Percentiles rank a stretch among this genome's conserved stretches.
Conservation (phyloP, 30 jellyfish, hydroid and myxozoan species). For the Nemopilema nomurai region DNA sequence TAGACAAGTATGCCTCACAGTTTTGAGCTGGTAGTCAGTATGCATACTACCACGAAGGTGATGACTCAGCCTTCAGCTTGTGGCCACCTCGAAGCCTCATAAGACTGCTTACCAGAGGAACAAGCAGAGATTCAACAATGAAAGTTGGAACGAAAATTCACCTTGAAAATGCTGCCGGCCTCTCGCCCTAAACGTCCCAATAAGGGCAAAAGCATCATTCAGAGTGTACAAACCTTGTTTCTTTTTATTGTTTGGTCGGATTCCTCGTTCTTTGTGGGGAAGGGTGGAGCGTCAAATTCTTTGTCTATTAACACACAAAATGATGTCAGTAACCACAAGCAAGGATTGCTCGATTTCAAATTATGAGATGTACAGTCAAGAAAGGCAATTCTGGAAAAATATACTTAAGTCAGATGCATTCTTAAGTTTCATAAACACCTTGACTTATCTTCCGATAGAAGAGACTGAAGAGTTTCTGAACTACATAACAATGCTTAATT, state of each 20-base stretch:
- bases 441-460: too few species aligned
- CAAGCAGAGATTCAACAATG: slow-evolving; percentile 95
- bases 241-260: slow-evolving; percentile 83
- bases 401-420: not conserved
- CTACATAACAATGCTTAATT: too few species aligned
- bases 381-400: not conserved
- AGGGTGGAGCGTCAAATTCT: slow-evolving; percentile 57
- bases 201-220: not conserved
- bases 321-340: not conserved
- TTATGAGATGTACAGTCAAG: not conserved
- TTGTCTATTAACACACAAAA: slow-evolving; percentile 29
- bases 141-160: too few species aligned
- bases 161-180: not conserved
- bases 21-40: slow-evolving; percentile 98
- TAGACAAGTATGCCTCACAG: slow-evolving; percentile 92
- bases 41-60: slow-evolving; percentile 99
- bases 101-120: slow-evolving; percentile 96
- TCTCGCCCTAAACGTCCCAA: not conserved
- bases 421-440: not conserved
- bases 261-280: slow-evolving; percentile 63
- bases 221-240: slow-evolving; percentile 27
- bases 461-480: too few species aligned
- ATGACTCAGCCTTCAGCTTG: slow-evolving; percentile 94
- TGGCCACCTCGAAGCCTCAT: slow-evolving; percentile 98
- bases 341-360: not conserved